Evolutionary conservation across 2,888 invertebrate species (phyloP).

Genomic region (Trachelus iudaicus): DNA sequence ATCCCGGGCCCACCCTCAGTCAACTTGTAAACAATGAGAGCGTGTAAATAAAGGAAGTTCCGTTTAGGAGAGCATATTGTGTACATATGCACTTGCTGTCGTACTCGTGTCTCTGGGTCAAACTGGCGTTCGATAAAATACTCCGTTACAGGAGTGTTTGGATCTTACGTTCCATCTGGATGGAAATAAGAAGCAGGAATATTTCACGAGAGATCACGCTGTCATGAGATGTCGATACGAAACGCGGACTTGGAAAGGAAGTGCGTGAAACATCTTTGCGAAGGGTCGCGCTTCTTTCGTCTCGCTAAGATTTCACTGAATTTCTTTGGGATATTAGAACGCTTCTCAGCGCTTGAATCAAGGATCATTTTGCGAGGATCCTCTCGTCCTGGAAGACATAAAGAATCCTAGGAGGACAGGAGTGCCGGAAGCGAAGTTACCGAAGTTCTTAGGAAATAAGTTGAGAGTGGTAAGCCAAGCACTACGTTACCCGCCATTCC

Average conservation of each 20-base stretch:
- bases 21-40: slow-evolving; percentile 18
- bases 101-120: slow-evolving; percentile 40
- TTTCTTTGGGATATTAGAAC: not conserved
- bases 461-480: not conserved
- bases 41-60: slow-evolving; percentile 26
- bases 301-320: not conserved
- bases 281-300: not conserved
- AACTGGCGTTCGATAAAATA: slow-evolving; percentile 45
- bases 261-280: not conserved
- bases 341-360: not conserved
- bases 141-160: not conserved
- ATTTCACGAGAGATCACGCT: not conserved
- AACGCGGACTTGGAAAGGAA: not conserved
- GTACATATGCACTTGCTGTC: slow-evolving; percentile 24
- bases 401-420: not conserved
- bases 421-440: not conserved
- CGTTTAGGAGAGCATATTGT: slow-evolving; percentile 24
- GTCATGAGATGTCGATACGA: not conserved
- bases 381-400: not conserved
- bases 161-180: not conserved
- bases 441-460: not conserved
- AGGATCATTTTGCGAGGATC: not conserved
- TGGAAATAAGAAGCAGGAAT: not conserved
- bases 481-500: not conserved
- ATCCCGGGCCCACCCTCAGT: not conserved